Base-by-base conservation (phyloP, 2,797 vertebrate species). In the Crypturellus tataupa region DNA sequence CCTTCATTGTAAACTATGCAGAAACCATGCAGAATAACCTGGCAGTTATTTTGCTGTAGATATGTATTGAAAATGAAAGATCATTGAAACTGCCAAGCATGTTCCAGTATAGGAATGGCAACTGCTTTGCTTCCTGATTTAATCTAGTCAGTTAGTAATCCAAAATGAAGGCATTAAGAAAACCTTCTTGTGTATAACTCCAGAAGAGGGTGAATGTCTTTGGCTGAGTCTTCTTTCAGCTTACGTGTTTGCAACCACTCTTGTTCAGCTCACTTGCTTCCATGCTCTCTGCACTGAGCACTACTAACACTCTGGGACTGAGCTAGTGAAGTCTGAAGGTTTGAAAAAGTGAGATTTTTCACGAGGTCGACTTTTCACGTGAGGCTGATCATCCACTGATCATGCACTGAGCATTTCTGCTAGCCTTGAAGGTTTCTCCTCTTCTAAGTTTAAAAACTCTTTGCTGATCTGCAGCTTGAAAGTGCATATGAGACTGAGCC, bases 391-490 rank as follows among this genome's bases (percentile, higher is more conserved):
- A 9, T 37, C 12, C 23, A 35, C 49, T 1, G 1, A 44, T 65
- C 27, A 19, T 46, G 73, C 12, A 16, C 55, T 93, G 53, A 23
- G 75, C 0, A 0, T 80, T 92, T 79, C 67, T 79, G 70, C n/a
- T 94, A 7, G 5, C 17, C 31, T 96, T 89, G 85, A 24, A 69
- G 15, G 59, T 86, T 87, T 84, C 67, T 91, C 35, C 19, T 85
- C 6, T 20, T 37, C 42, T 39, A 49, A 37, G 70, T 69, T 79
- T 62, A 56, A 72, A 80, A 78, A 2, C n/a, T 85, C 33, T 80
- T 87, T 53, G 35, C 49, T 77, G n/a, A 49, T 89, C 62, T 62
- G 6, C 39, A 60, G 29, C 27, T 40, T 80, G 47, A 35, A 81
- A 77, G 29, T 64, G 24, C 55, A 62, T 12, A 2, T 39, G 21